Evolutionary conservation across 2,888 invertebrate genomes (phyloP), one percentile per base, ranked within the genome.

Genomic region (Chelonus formosanus): DNA sequence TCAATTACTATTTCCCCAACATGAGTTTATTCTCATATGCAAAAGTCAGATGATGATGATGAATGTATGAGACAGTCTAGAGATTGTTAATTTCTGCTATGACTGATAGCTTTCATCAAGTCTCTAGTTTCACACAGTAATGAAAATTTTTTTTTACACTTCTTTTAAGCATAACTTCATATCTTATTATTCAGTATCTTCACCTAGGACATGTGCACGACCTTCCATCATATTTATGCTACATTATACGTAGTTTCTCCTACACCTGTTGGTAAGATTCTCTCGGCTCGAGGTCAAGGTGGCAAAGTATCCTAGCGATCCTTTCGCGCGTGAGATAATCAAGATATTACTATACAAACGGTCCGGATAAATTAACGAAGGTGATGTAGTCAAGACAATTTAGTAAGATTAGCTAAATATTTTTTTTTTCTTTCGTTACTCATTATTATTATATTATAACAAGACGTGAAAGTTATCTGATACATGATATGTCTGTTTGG

Each of bases 241-340:
- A 32, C 34, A 10, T 47, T 31, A 44, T 10, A 48, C 35, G 36
- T 56, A 43, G 43, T 20, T 45, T 20, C 10, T 47, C 32, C 31
- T 43, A 50, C 44, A 53, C 44, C 53, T 61, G 53, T n/a, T 61
- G 35, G 53, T 10, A 43, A 43, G 44, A 61, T 61, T 61, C 50
- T 45, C 58, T 44, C 58, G 59, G 54, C 50, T 40, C 8, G 54
- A 54, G 65, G 59, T 65, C 65, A 65, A 65, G 65, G 65, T 60
- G 58, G 53, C 35, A 58, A 45, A 54, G 36, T 35, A 58, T 44
- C 35, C 45, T 47, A 47, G 53, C 10, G 59, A 31, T 36, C 44
- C 52, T 52, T 52, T 53, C 32, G 58, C 58, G 53, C 60, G 59
- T 47, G 43, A 52, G 60, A 60, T 60, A 52, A 60, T 60, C 44